These are phyloP conservation scores for Agrypnia vestita DNA, from an alignment of 1,140 invertebrate species.

Conservation along the genomic window DNA sequence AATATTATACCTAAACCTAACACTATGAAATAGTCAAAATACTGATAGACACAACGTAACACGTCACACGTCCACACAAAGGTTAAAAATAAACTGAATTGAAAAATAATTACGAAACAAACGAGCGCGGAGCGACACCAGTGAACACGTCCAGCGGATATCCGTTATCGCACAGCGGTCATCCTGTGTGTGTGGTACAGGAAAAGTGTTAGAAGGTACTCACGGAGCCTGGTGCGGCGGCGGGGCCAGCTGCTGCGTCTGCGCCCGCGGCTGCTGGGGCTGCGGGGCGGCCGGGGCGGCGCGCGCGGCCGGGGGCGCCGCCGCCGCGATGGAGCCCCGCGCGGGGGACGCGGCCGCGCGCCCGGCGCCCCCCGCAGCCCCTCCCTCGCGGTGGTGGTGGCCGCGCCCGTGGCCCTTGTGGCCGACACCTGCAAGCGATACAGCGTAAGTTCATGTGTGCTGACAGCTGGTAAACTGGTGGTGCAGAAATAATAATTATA, in stretches of 20 bases:
- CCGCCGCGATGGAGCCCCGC: constrained; percentile 59
- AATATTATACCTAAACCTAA: no score
- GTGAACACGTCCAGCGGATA: neutral
- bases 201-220: constrained; percentile 32
- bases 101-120: neutral
- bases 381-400: constrained; percentile 59
- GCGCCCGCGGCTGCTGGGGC: constrained; percentile 34
- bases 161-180: neutral
- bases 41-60: neutral
- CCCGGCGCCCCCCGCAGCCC: constrained; percentile 61
- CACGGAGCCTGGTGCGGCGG: constrained; percentile 53
- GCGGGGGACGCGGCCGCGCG: constrained; percentile 60
- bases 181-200: no score
- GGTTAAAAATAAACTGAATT: neutral
- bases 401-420: constrained; percentile 2
- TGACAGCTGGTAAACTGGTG: no score
- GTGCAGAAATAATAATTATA: neutral
- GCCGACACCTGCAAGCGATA: neutral
- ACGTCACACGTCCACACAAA: neutral
- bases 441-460: no score
- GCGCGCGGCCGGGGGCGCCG: constrained; percentile 41
- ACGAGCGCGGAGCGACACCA: neutral
- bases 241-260: constrained; percentile 55
- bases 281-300: constrained; percentile 28
- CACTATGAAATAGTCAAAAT: no score